phyloP scores from a whole-genome alignment of 2,888 invertebrate genomes.

The Eristalinus aeneus region DNA sequence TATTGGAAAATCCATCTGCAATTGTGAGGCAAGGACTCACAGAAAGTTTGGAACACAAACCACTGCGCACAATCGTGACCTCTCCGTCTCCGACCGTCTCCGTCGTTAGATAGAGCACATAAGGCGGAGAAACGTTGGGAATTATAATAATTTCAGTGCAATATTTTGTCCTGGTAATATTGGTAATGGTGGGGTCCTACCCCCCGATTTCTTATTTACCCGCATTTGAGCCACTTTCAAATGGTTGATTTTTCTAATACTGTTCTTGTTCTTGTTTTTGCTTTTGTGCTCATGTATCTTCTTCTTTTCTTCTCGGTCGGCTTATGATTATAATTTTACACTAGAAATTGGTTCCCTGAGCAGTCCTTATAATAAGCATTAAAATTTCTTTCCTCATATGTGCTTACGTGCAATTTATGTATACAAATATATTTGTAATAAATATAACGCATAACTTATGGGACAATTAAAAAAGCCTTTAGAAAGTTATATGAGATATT shows the following conservation, averaged over 20 bases:
- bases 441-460: too few relatives aligned
- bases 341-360: constrained; percentile 36
- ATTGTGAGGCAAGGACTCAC: constrained; percentile 61
- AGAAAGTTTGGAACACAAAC: constrained; percentile 45
- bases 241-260: constrained; percentile 26
- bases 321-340: not conserved
- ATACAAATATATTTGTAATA: too few relatives aligned
- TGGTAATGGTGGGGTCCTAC: constrained; percentile 23
- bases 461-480: too few relatives aligned
- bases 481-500: too few relatives aligned
- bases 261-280: not conserved
- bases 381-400: not conserved
- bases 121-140: not conserved
- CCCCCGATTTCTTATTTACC: constrained; percentile 20
- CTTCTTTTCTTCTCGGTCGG: not conserved
- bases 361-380: not conserved
- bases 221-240: constrained; percentile 42
- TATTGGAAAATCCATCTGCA: constrained; percentile 64
- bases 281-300: not conserved
- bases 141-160: not conserved
- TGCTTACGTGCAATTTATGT: constrained; percentile 3
- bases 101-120: not conserved
- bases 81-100: too few relatives aligned
- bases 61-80: not conserved
- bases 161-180: constrained; percentile 50